phyloP scores from a whole-genome alignment of 2,888 invertebrate species.

The Pterobdella sp. region DNA sequence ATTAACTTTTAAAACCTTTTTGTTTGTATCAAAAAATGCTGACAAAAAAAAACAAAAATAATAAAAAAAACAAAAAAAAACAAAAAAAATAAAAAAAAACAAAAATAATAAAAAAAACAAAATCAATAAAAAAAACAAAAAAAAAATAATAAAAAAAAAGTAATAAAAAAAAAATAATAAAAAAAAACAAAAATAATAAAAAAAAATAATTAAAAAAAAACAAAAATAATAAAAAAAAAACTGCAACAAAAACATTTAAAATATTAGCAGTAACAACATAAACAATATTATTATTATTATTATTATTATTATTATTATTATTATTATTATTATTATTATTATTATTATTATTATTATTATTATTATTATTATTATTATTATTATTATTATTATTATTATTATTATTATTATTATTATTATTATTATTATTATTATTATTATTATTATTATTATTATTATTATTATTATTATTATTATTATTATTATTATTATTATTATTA shows the following conservation, averaged over 20 bases:
- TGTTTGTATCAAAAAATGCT: no score
- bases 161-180: neutral
- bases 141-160: neutral
- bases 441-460: neutral
- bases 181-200: neutral
- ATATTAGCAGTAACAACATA: neutral
- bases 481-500: no score
- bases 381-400: neutral
- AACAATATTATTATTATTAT: neutral
- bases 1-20: no score
- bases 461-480: neutral
- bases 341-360: slow-evolving; percentile 1
- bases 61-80: no score
- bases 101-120: no score
- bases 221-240: neutral
- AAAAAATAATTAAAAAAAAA: neutral
- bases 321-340: slow-evolving; percentile 22
- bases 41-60: no score
- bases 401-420: neutral
- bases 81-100: no score
- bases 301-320: slow-evolving; percentile 21
- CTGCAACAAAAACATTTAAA: neutral
- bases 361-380: neutral
- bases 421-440: neutral
- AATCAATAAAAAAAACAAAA: no score